phyloP scores from a whole-genome alignment of 30 jellyfish, hydroid and myxozoan species.

The Phacellophora camtschatica region DNA sequence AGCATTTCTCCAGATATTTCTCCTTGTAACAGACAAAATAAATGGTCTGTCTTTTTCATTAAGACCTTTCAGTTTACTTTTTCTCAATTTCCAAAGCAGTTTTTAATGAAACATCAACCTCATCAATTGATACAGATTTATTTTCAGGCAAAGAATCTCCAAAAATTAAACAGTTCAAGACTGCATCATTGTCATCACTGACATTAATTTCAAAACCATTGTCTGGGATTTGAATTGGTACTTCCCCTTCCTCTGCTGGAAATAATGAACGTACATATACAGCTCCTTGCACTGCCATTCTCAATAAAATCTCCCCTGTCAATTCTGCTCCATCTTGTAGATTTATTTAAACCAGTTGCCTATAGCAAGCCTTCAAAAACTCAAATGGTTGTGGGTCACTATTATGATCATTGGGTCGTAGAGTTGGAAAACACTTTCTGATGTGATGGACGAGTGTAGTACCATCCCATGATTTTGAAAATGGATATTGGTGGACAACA shows the following conservation, averaged over 20 bases:
- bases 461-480: background rate
- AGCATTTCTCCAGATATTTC: background rate
- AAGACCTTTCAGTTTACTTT: background rate
- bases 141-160: background rate
- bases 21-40: background rate
- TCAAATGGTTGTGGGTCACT: background rate
- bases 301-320: background rate
- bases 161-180: background rate
- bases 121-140: background rate
- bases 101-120: background rate
- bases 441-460: background rate
- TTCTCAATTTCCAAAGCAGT: background rate
- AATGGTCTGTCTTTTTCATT: background rate
- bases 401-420: background rate
- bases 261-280: background rate
- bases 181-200: background rate
- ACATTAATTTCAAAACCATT: background rate
- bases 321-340: conserved; percentile 4
- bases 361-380: background rate
- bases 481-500: background rate
- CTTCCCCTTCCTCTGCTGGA: background rate
- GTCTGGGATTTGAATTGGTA: background rate
- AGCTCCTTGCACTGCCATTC: background rate
- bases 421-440: background rate
- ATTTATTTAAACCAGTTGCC: background rate